Base-by-base conservation (phyloP, 2,113 vertebrate species). In the Siphamia tubifer region DNA sequence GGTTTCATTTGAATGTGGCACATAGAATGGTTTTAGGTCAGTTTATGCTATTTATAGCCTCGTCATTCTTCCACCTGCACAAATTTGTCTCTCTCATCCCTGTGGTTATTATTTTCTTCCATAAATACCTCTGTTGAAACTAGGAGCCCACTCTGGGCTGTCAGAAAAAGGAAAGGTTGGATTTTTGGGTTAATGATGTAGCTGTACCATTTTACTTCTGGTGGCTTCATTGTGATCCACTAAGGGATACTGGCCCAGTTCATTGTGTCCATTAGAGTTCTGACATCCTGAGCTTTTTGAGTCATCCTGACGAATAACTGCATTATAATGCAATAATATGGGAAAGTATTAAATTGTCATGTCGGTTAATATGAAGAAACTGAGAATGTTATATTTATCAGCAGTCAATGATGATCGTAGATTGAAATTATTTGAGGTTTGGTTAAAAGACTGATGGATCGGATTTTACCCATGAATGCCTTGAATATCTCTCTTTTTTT, bases 171-270 rank as follows among this genome's bases (percentile, higher is more conserved):
- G 80, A 74, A 73, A 82, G 73, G 75, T 79, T 81, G 53, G 65
- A 27, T 81, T 90, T 90, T 82, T 85, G 83, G 85, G 87, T 90
- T 86, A 90, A 87, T 87, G 79, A 83, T 74, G 15, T 57, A 25
- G 25, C 4, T 21, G 20, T 36, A 48, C 47, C 1, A 23, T 19
- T 66, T 62, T 60, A 74, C 49, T 60, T 4, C 11, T 13, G 10
- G n/a, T 54, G 52, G 39, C 57, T 82, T 60, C 28, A 31, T 28
- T 52, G 39, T 21, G 42, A 69, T 49, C 43, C 48, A 23, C 63
- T n/a, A 56, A 77, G 69, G 74, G 65, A 60, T 39, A 31, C 43
- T 73, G 79, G 48, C 81, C 81, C 81, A 83, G 54, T 85, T 89
- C 39, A 38, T 45, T 48, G 3, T 31, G 25, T 17, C 32, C 36